Evolutionary conservation across 2,113 vertebrate species (phyloP), one percentile per base, ranked within the genome.

Genomic region (Ceyx cyanopectus): DNA sequence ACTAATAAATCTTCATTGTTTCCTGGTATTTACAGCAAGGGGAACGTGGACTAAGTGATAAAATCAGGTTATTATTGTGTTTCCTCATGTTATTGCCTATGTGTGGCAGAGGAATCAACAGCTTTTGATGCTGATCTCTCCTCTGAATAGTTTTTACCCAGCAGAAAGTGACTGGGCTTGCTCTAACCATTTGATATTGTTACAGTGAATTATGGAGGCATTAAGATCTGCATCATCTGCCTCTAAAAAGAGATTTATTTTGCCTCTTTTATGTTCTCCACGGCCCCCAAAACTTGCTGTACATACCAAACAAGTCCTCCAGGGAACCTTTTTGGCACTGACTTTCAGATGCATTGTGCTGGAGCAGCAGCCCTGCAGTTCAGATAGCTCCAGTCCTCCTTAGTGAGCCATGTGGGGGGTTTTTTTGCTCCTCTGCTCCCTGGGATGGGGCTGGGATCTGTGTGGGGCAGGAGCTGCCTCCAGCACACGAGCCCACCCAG

Each of bases 331-430:
- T 62, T 1, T 1, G 40, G 61, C n/a, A 12, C 32, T 27, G 8
- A 23, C 6, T 45, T 61, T 23, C 23, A 56, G 34, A 30, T 5
- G 53, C 34, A 7, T 9, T 26, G 68, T 32, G 29, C 37, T 13
- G 0, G 3, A 54, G 67, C 56, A 32, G 67, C 20, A 26, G 56
- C 6, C 23, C 4, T 4, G n/a, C 14, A 12, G 24, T 16, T 17
- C 16, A 19, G 37, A 37, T 3, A 10, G 10, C 20, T 2, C 0
- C 13, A 24, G 41, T 7, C n/a, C 80, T 14, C 4, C 53, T 62
- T 5, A 10, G 46, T 14, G 12, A 43, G 22, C 2, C 0, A 2
- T 5, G 12, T 2, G 53, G n/a, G 13, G 29, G 29, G 12, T 5
- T 14, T 43, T 43, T 27, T 27, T 29, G 78, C 63, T 53, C 24